Evolutionary conservation across 2,888 invertebrate genomes (phyloP), one percentile per base, ranked within the genome.

Genomic region (Clepsis dumicolana): DNA sequence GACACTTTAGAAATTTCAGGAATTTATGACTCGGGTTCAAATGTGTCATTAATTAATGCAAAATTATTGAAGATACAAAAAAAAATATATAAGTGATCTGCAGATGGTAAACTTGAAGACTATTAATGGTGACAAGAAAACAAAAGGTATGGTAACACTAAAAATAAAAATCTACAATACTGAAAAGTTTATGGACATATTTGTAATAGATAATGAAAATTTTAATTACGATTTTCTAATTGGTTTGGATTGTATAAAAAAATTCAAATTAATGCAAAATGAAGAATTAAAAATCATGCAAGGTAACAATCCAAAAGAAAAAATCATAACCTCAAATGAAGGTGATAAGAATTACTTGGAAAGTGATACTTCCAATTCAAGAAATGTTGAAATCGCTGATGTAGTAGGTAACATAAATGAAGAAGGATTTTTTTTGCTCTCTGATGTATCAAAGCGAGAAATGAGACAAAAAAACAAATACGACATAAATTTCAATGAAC

Each of bases 121-220:
- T 18, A 74, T 72, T 73, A 71, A 73, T 71, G 72, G 70, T 27
- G 70, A 66, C 4, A 72, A 66, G 66, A 72, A 70, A 56, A 3
- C 73, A 38, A 62, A 35, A 57, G 71, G 70, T 50, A 61, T 72
- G 32, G 59, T 72, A 63, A 72, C 52, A 25, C 57, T 71, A 71
- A 75, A 77, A 53, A 71, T 72, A 54, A 74, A 66, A 44, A 73
- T 73, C 1, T 73, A 66, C 63, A 32, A 75, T 1, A 57, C 74
- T 4, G 75, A 77, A 71, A 60, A 70, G 62, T 50, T 72, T 54
- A 29, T 75, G 0, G 27, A 74, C 72, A 59, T 77, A 61, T 77
- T 71, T 44, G 64, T 64, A 1, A 27, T 53, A 24, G 52, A 53
- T 25, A 24, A 25, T 1, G 62, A 62, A 35, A 62, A 62, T 32